Percentiles rank a stretch among this genome's conserved stretches.
These are phyloP conservation scores for Mystacides longicornis DNA, from an alignment of 2,888 invertebrate species.

Conservation along the genomic window DNA sequence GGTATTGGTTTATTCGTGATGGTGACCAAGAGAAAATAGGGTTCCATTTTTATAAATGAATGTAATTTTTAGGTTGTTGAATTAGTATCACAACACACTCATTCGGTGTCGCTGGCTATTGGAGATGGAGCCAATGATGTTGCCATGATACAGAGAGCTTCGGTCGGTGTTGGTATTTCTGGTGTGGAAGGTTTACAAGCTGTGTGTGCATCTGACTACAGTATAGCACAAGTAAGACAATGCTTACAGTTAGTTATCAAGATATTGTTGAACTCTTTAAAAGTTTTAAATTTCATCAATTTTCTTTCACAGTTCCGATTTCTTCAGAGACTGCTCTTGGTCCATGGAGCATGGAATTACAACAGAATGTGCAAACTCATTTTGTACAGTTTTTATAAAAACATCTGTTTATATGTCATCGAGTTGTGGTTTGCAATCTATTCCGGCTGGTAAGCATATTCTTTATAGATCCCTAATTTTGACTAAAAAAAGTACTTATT, in stretches of 20 bases:
- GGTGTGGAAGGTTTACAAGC: slow-evolving; percentile 99
- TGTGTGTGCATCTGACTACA: slow-evolving; percentile 97
- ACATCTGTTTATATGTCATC: slow-evolving; percentile 98
- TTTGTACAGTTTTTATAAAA: slow-evolving; percentile 98
- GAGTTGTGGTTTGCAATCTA: slow-evolving; percentile 98
- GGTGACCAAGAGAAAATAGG: too few species aligned
- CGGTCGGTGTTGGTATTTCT: slow-evolving; percentile 96
- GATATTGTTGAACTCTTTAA: background rate
- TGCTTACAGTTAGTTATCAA: too few species aligned
- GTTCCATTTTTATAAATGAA: too few species aligned
- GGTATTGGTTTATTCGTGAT: too few species aligned
- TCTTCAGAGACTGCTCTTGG: slow-evolving; percentile 81
- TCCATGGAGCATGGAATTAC: slow-evolving; percentile 99
- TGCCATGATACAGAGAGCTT: slow-evolving; percentile 96
- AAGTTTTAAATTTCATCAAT: background rate
- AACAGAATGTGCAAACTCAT: slow-evolving; percentile 95
- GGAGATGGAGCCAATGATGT: slow-evolving; percentile 98
- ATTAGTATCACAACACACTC: slow-evolving; percentile 70
- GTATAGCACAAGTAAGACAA: slow-evolving; percentile 77
- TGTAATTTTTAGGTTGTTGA: slow-evolving; percentile 66
- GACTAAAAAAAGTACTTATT: too few species aligned
- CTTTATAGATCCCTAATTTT: too few species aligned
- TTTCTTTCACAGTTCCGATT: slow-evolving; percentile 72
- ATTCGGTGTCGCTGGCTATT: slow-evolving; percentile 84
- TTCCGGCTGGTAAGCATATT: slow-evolving; percentile 78